Evolutionary conservation across 2,113 vertebrate species (phyloP), one percentile per base, ranked within the genome.

Genomic region (Sminthopsis crassicaudata): DNA sequence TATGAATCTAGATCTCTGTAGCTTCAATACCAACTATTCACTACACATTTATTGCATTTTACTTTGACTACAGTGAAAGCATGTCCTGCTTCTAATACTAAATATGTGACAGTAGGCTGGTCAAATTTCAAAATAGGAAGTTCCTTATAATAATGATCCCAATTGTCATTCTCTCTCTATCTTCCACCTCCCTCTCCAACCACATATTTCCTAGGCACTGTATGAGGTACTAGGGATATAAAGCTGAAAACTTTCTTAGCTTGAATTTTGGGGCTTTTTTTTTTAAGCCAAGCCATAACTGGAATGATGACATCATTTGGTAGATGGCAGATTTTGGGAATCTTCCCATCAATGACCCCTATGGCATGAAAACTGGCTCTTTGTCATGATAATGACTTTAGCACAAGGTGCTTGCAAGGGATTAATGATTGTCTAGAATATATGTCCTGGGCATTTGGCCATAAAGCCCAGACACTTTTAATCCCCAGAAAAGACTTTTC

Each of bases 371-470:
- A 90, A 50, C 10, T 90, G 89, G 8, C 48, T 25, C 89, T 90
- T 46, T 27, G 46, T 90, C 42, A 50, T 90, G 89, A 26, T 90
- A 90, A 90, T 90, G 89, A 50, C 89, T 90, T 90, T 90, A 90
- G 48, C 89, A 90, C 89, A 90, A 90, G 89, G 89, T 50, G 12
- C 46, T 46, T 76, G 89, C 26, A 48, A 50, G 89, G 89, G 89
- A 90, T 90, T 90, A 90, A 90, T 90, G 89, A 8, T 50, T 90
- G 89, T 50, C 89, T 90, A 46, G 89, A 46, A 46, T 90, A 50
- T 46, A 50, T 90, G 89, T 50, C 48, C 36, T 90, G 48, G 89
- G 89, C 46, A 26, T 90, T 50, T 46, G 46, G 89, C 89, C 23
- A 90, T 90, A 50, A 90, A 90, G 46, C 11, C 89, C 23, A 90